These are phyloP conservation scores for Pristionchus mayeri DNA, from an alignment of 2,888 invertebrate genomes.

Conservation along the genomic window DNA sequence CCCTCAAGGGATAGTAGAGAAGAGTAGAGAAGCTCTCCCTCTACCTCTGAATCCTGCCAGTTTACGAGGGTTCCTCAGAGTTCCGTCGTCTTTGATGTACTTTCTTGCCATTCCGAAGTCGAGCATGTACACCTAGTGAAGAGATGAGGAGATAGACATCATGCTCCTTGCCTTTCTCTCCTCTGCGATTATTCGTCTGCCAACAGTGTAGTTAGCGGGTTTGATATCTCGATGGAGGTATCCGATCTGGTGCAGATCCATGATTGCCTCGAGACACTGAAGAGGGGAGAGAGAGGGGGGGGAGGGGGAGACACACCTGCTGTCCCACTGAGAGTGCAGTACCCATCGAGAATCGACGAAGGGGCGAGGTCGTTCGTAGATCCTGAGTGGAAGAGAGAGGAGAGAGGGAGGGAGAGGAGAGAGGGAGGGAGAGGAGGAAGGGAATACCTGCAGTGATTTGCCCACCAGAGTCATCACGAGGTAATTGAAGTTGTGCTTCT, in stretches of 20 bases:
- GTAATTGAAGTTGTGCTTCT: conserved; percentile 67
- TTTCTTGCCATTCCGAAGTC: conserved; percentile 67
- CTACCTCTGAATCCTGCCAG: conserved; percentile 60
- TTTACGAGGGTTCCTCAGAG: conserved; percentile 59
- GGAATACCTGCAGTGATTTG: conserved; percentile 55
- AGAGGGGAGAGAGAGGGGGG: not conserved
- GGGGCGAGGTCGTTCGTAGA: conserved; percentile 55
- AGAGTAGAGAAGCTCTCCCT: not conserved
- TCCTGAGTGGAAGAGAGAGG: conserved; percentile 52
- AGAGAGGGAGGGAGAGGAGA: not conserved
- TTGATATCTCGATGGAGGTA: conserved; percentile 64
- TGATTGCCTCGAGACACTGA: conserved; percentile 63
- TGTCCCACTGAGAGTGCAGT: conserved; percentile 63
- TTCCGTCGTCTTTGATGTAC: conserved; percentile 63
- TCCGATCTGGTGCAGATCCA: conserved; percentile 64
- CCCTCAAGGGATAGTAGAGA: conserved; percentile 18
- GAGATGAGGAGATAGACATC: not conserved
- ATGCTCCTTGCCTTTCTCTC: conserved; percentile 52
- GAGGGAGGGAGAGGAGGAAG: not conserved
- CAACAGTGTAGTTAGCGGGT: conserved; percentile 66
- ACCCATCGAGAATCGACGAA: conserved; percentile 63
- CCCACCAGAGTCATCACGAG: conserved; percentile 72
- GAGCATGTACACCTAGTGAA: conserved; percentile 59
- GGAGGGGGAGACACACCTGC: not conserved
- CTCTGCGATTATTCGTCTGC: conserved; percentile 60